Evolutionary conservation across 2,888 invertebrate species (phyloP), one percentile per base, ranked within the genome.

Genomic region (Polia nebulosa): DNA sequence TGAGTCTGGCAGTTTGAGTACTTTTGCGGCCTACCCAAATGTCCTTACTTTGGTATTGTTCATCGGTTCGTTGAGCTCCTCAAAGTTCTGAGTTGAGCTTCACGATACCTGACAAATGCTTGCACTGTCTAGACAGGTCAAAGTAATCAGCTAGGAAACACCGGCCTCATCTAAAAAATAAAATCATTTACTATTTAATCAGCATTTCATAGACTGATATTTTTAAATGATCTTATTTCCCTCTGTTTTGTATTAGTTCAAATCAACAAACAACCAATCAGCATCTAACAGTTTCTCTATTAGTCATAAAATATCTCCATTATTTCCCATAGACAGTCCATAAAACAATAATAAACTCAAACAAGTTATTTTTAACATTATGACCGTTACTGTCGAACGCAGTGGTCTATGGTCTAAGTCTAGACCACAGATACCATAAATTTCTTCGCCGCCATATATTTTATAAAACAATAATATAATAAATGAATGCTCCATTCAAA

Each of bases 401-500:
- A 39, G 68, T 57, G 47, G 52, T 27, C 20, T 27, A n/a, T 57
- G 44, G 49, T 32, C 20, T n/a, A n/a, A 29, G 63, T 75, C 76
- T 80, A 68, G 76, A 64, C 27, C 41, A 45, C 3, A 49, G 22
- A 58, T 1, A 53, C 39, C 59, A 74, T 78, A 74, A 77, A 76
- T 76, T 61, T 60, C 41, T 44, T n/a, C 0, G 13, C 52, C 17
- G 27, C 36, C 74, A 61, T 60, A 36, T 70, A 67, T 60, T 70
- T 72, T 61, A 72, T 51, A 53, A 62, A 58, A 53, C 36, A 65
- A 36, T 9, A 65, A 65, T 65, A 56, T 32, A 32, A 57, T 55
- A 64, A 58, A 61, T 61, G 52, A 66, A 73, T 58, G 27, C 11
- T 65, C 67, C 41, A 81, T 81, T 83, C 62, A 81, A 68, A 72